Conservation (phyloP, 2,113 vertebrate species). For the Monarcha castaneiventris region DNA sequence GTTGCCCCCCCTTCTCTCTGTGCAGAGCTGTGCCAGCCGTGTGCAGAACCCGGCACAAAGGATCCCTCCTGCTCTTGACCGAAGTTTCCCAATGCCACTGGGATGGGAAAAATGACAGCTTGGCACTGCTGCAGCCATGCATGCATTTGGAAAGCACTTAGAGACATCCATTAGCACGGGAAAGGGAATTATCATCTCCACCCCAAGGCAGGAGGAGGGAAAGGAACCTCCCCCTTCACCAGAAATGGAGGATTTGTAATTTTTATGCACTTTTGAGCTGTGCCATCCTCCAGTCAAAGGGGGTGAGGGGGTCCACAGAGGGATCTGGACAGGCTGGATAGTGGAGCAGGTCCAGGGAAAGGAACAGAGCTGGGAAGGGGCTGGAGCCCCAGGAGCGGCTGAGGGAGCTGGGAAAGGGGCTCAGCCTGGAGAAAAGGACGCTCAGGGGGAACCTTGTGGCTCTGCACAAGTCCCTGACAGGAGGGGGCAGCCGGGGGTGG, state of each 20-base stretch:
- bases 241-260: neutral
- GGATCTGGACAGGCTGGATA: neutral
- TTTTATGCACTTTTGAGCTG: neutral
- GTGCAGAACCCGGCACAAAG: neutral
- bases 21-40: neutral
- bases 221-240: neutral
- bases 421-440: neutral
- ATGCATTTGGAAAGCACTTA: neutral
- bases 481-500: neutral
- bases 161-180: neutral
- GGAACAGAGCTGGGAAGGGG: accelerated
- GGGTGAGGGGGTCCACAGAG: neutral
- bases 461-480: neutral
- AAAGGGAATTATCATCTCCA: neutral
- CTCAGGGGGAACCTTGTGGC: neutral
- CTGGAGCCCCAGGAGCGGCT: neutral
- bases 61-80: neutral
- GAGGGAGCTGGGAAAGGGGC: neutral
- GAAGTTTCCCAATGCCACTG: neutral
- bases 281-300: neutral
- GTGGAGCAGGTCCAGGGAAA: neutral
- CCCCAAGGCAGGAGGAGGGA: neutral
- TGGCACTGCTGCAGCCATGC: neutral
- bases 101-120: neutral
- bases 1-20: neutral